Evolutionary conservation across 2,797 vertebrate species (phyloP).

Genomic region (Labroides dimidiatus): DNA sequence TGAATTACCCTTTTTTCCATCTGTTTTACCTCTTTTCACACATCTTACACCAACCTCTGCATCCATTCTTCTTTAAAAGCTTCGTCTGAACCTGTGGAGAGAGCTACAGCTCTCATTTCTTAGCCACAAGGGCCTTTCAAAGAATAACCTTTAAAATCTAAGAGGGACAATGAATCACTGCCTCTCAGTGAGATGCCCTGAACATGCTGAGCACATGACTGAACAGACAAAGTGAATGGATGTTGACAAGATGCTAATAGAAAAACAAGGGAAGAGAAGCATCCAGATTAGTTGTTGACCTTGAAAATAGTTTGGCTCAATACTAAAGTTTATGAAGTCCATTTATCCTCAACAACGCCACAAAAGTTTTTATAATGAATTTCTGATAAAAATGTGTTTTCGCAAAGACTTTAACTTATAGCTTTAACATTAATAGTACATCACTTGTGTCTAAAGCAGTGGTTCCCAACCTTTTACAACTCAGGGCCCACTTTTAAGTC

Average conservation of each 20-base stretch:
- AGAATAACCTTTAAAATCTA: slow-evolving; percentile 38
- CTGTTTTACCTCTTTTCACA: slow-evolving; percentile 7
- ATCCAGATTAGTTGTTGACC: not conserved
- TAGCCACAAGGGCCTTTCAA: slow-evolving; percentile 21
- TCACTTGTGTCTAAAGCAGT: no score
- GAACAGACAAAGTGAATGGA: slow-evolving; percentile 6
- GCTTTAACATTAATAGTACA: no score
- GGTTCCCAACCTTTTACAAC: no score
- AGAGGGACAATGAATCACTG: slow-evolving; percentile 30
- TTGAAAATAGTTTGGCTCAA: slow-evolving; percentile 7
- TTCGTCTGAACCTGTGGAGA: slow-evolving; percentile 12
- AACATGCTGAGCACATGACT: slow-evolving; percentile 4
- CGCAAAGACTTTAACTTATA: no score
- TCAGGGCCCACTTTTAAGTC: no score
- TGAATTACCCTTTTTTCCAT: slow-evolving; percentile 19
- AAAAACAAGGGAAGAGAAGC: not conserved
- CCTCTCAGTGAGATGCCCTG: slow-evolving; percentile 9
- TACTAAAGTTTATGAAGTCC: not conserved
- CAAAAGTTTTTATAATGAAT: no score
- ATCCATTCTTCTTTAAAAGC: slow-evolving; percentile 2
- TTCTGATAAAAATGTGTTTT: no score
- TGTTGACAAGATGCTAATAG: not conserved
- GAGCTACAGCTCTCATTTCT: slow-evolving; percentile 11
- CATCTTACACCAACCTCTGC: not conserved
- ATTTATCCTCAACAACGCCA: not conserved